phyloP scores from a whole-genome alignment of 2,113 vertebrate genomes.

The Marmota monax region DNA sequence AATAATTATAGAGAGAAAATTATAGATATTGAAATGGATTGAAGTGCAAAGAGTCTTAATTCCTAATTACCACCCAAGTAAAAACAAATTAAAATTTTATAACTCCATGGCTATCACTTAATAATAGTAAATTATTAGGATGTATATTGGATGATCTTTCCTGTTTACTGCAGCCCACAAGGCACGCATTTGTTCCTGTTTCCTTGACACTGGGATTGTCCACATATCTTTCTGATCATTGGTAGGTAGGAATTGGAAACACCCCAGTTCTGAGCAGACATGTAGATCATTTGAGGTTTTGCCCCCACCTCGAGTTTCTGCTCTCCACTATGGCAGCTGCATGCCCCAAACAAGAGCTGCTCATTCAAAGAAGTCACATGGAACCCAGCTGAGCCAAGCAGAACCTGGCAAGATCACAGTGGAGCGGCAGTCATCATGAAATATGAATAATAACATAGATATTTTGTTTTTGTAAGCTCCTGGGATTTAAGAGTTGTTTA shows the following conservation, averaged over 20 bases:
- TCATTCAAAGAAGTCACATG: background rate
- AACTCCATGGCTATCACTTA: background rate
- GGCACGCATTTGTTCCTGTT: background rate
- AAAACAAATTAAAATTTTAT: background rate
- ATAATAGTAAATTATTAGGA: background rate
- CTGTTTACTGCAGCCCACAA: background rate
- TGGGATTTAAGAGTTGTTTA: background rate
- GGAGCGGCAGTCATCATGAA: background rate
- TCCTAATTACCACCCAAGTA: background rate
- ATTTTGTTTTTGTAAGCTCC: conserved; percentile 1
- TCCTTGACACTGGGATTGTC: background rate
- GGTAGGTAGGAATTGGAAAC: background rate
- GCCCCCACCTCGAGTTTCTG: background rate
- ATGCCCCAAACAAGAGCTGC: background rate
- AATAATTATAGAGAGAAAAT: background rate
- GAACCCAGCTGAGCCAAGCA: background rate
- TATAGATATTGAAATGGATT: background rate
- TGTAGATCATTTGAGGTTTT: background rate
- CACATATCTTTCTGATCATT: background rate
- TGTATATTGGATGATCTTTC: background rate
- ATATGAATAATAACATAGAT: background rate
- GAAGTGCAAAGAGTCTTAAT: background rate
- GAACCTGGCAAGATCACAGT: background rate
- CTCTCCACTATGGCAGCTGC: background rate
- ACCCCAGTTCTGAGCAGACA: background rate